phyloP scores from a whole-genome alignment of 2,797 vertebrate genomes.

The Lagodon rhomboides region DNA sequence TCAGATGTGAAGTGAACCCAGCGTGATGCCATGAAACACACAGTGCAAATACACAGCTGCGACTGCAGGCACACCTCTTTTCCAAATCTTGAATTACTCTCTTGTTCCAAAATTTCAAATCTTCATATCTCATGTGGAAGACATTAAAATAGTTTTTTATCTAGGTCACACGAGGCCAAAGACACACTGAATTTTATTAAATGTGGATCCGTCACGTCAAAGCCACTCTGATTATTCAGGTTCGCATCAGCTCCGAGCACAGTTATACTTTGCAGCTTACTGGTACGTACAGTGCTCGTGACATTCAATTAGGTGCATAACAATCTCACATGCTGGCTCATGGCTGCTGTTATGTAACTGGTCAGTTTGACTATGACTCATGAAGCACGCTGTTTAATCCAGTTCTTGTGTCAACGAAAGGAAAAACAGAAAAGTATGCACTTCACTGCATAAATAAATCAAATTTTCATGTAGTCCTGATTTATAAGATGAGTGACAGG shows the following conservation, averaged over 20 bases:
- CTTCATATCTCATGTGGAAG: not conserved
- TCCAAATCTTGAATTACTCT: not conserved
- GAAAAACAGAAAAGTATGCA: not conserved
- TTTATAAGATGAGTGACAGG: not conserved
- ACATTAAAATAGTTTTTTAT: not conserved
- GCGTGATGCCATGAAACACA: slow-evolving; percentile 15
- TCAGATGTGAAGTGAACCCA: slow-evolving; percentile 30
- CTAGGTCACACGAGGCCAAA: not conserved
- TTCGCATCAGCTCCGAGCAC: not conserved
- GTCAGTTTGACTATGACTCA: slow-evolving; percentile 21
- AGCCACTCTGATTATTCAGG: not conserved
- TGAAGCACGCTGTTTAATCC: slow-evolving; percentile 14
- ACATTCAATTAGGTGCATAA: not conserved
- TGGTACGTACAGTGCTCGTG: not conserved
- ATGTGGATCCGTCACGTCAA: not conserved
- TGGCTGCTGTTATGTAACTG: not conserved
- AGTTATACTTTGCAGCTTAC: not conserved
- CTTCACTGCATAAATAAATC: not conserved
- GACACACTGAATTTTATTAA: not conserved
- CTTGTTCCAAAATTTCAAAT: not conserved
- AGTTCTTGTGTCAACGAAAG: not conserved
- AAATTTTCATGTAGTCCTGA: slow-evolving; percentile 1
- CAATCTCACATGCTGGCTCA: not conserved
- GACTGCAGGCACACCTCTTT: slow-evolving; percentile 1
- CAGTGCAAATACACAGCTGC: slow-evolving; percentile 12